Evolutionary conservation across 2,888 invertebrate species (phyloP).

Genomic region (Augochlorella aurata): DNA sequence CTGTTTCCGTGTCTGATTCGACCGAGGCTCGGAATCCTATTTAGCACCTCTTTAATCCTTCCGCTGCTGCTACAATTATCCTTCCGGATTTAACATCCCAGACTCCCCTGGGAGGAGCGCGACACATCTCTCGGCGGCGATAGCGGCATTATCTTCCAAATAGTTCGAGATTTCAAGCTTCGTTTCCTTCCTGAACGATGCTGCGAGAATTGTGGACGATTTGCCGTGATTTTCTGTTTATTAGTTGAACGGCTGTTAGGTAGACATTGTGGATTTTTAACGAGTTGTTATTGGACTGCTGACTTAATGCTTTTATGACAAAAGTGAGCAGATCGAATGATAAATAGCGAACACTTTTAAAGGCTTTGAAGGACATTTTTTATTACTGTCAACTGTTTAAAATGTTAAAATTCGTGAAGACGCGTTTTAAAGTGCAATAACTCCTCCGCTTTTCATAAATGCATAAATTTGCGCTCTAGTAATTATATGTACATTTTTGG

Average conservation of each 20-base stretch:
- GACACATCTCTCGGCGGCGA: background rate
- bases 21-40: slow-evolving; percentile 17
- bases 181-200: background rate
- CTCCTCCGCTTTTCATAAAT: no score
- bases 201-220: background rate
- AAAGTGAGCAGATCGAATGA: no score
- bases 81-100: slow-evolving; percentile 2
- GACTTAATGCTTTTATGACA: no score
- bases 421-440: no score
- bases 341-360: no score
- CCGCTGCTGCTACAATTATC: slow-evolving; percentile 13
- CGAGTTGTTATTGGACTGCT: background rate
- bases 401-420: no score
- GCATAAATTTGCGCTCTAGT: no score
- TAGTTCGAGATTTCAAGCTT: background rate
- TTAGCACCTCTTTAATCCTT: slow-evolving; percentile 21
- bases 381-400: no score
- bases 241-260: background rate
- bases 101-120: slow-evolving; percentile 15
- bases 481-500: no score
- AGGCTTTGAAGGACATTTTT: no score
- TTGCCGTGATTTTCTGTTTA: background rate
- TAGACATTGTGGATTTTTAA: background rate
- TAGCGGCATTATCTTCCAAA: background rate
- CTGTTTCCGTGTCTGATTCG: slow-evolving; percentile 3